phyloP scores from a whole-genome alignment of 2,888 invertebrate genomes.

The Gymnosoma rotundatum region DNA sequence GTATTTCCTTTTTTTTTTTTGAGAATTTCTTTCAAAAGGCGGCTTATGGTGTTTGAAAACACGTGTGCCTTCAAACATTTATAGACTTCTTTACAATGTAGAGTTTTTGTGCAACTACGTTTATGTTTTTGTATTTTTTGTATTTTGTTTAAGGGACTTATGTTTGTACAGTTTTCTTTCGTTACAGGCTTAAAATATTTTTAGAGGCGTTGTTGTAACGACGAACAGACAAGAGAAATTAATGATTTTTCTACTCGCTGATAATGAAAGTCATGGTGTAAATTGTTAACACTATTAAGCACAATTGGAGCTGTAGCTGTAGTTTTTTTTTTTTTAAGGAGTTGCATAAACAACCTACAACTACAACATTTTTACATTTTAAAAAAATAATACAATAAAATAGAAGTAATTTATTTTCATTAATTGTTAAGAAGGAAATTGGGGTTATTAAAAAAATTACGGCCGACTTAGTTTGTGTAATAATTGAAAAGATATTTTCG shows the following conservation, averaged over 20 bases:
- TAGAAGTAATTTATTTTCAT: no score
- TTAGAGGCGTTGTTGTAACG: constrained; percentile 52
- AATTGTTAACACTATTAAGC: constrained; percentile 74
- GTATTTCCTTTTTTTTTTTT: no score
- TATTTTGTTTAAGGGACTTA: constrained; percentile 31
- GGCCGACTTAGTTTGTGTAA: neutral
- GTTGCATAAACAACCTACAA: constrained; percentile 19
- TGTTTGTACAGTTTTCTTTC: constrained; percentile 55
- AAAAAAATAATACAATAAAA: neutral
- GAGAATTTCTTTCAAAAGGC: constrained; percentile 8
- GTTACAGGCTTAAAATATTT: constrained; percentile 31
- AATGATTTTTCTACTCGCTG: constrained; percentile 23
- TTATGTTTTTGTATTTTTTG: neutral
- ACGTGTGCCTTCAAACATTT: constrained; percentile 58
- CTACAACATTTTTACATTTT: neutral
- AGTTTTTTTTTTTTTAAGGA: neutral
- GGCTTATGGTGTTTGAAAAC: constrained; percentile 63
- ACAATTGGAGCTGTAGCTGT: constrained; percentile 13
- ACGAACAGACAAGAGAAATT: constrained; percentile 49
- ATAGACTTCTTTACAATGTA: neutral
- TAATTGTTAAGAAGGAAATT: constrained; percentile 13
- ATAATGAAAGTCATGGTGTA: constrained; percentile 73
- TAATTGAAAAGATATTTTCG: constrained; percentile 6
- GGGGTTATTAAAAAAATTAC: constrained; percentile 30
- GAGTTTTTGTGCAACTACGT: neutral